A percentile compares a stretch with the other conserved stretches of the same genome.
Conservation (phyloP, 2,888 invertebrate species). For the Helobdella robusta region DNA sequence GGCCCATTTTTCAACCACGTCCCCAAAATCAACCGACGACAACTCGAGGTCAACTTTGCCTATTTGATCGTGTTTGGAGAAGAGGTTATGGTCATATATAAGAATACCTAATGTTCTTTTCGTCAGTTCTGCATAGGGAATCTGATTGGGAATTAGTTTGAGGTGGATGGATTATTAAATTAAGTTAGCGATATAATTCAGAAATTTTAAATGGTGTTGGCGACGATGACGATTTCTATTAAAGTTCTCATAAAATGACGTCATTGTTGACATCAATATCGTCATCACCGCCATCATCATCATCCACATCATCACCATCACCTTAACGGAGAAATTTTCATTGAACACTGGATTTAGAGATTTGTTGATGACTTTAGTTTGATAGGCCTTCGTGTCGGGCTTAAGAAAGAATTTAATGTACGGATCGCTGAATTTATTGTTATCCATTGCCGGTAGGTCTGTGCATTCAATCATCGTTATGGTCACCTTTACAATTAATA, state of each 20-base stretch:
- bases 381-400: slow-evolving; percentile 18
- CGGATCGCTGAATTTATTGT: slow-evolving; percentile 9
- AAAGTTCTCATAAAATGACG: too few species aligned
- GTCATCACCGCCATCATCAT: too few species aligned
- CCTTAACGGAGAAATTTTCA: slow-evolving; percentile 21
- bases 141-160: too few species aligned
- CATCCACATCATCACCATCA: too few species aligned
- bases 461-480: slow-evolving; percentile 19
- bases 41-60: slow-evolving; percentile 13
- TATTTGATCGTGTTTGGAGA: slow-evolving; percentile 13
- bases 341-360: slow-evolving; percentile 20
- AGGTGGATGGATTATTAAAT: too few species aligned
- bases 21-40: slow-evolving; percentile 4
- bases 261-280: too few species aligned
- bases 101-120: slow-evolving; percentile 8
- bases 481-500: slow-evolving; percentile 5
- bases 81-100: slow-evolving; percentile 11
- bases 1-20: slow-evolving; percentile 8
- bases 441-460: slow-evolving; percentile 14
- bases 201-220: too few species aligned
- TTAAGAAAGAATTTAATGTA: slow-evolving; percentile 7
- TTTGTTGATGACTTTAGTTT: slow-evolving; percentile 21
- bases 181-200: too few species aligned
- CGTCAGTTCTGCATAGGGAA: slow-evolving; percentile 14
- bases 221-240: too few species aligned